These are phyloP conservation scores for Lagorchestes hirsutus DNA, from an alignment of 2,797 vertebrate genomes.

Conservation along the genomic window DNA sequence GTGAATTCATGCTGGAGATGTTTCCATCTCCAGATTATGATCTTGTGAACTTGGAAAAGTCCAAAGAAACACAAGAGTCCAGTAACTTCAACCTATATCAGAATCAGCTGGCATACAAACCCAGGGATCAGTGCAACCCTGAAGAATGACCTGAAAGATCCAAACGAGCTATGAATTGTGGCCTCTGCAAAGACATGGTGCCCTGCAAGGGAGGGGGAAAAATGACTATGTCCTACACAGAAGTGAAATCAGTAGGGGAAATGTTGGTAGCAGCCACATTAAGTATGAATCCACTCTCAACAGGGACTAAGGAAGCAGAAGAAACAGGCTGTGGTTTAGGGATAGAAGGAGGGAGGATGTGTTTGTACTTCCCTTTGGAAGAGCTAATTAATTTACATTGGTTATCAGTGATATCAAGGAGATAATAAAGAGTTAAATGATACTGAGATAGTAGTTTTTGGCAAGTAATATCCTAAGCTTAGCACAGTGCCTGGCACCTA, in stretches of 20 bases:
- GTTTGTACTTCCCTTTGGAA: not conserved
- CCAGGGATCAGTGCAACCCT: not conserved
- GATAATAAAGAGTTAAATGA: not conserved
- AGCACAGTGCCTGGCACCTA: not conserved
- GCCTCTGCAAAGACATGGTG: not conserved
- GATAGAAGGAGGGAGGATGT: not conserved
- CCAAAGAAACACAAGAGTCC: not conserved
- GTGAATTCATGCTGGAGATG: not conserved
- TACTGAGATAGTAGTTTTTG: not conserved
- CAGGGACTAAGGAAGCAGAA: not conserved
- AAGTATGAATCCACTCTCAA: not conserved
- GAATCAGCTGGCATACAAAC: not conserved
- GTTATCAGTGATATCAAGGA: not conserved
- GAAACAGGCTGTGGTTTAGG: not conserved
- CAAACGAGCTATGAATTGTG: not conserved
- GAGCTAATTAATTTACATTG: not conserved
- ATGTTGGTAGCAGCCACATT: not conserved
- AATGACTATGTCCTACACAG: not conserved
- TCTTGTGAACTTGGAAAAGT: not conserved
- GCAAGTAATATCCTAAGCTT: not conserved
- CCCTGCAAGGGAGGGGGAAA: not conserved
- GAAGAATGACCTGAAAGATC: not conserved
- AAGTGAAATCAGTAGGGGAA: not conserved
- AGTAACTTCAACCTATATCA: not conserved
- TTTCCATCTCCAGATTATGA: not conserved